Base-by-base conservation (phyloP, 2,113 vertebrate species). In the Rana temporaria region DNA sequence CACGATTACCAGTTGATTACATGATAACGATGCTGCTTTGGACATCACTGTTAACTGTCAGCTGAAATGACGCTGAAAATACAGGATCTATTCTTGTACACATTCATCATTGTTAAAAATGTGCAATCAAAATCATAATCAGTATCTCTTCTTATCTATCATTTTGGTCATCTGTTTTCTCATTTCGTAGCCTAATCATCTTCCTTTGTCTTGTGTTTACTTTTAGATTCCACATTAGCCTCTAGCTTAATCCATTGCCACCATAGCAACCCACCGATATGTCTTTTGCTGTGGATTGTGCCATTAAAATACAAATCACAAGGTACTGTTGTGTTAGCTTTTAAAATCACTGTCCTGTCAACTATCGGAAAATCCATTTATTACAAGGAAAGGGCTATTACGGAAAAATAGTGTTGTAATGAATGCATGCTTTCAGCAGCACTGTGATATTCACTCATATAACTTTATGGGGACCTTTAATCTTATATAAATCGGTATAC, bases 61-160 rank as follows among this genome's bases (percentile, higher is more conserved):
- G 63, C 14, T 80, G 38, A 56, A 48, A 26, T 62, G 38, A 67
- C 55, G 11, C 15, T 71, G 56, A 71, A 52, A 71, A 70, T 38
- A 22, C 34, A 30, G 38, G 20, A 60, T 70, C 34, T 70, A 81
- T 81, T 52, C 56, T 32, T 62, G 57, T 81, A 60, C 59, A 69
- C 57, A 53, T 57, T 48, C 57, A 81, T 71, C 34, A 71, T 52
- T 64, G 19, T 6, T 53, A 26, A 71, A 81, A 71, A 71, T 81
- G 78, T 60, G 65, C 66, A 69, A 69, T 79, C 78, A 79, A 26
- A 71, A 62, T 30, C 67, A 81, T 71, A 81, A 81, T 81, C 78
- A 81, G 67, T 16, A 60, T 52, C 34, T 71, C 67, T 62, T 81
- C 57, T 71, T 81, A 62, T 71, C 71, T 68, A 81, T 70, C 32